Conservation (phyloP, 2,797 vertebrate species). For the Enteromius treurensis region DNA sequence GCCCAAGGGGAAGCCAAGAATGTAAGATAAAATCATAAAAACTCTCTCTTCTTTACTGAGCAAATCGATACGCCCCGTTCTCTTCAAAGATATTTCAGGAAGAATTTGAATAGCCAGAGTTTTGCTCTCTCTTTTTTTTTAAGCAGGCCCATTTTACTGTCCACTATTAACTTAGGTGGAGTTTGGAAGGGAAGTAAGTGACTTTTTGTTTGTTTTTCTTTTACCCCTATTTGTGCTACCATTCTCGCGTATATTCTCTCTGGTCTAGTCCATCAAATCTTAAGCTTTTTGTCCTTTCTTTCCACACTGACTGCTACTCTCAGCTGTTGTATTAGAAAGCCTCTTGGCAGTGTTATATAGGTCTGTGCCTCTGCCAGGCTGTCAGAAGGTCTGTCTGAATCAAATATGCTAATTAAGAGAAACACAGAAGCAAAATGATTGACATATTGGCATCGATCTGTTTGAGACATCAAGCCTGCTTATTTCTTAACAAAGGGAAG, state of each 20-base stretch:
- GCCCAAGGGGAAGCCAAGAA: conserved; percentile 37
- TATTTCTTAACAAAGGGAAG: conserved; percentile 33
- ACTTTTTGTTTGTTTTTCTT: neutral
- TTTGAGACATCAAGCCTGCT: conserved; percentile 33
- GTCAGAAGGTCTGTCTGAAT: conserved; percentile 17
- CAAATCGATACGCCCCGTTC: conserved; percentile 24
- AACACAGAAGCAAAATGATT: conserved; percentile 24
- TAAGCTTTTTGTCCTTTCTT: neutral
- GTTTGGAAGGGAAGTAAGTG: neutral
- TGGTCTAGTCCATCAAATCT: neutral
- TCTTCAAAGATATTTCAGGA: conserved; percentile 42
- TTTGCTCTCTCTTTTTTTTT: conserved; percentile 27
- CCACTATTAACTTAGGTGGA: neutral
- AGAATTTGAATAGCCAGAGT: conserved; percentile 35
- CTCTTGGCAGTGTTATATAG: conserved; percentile 11
- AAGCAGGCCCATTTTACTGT: neutral
- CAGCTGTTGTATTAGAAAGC: conserved; percentile 1
- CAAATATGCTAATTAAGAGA: conserved; percentile 37
- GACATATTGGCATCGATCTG: conserved; percentile 29
- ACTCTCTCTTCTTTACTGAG: conserved; percentile 36
- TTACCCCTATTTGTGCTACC: neutral
- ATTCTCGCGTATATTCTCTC: neutral
- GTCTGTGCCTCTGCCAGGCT: conserved; percentile 12
- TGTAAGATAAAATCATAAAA: conserved; percentile 49
- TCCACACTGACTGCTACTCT: neutral